Conservation (phyloP, 2,888 invertebrate species). For the Tromatobia lineatoria region DNA sequence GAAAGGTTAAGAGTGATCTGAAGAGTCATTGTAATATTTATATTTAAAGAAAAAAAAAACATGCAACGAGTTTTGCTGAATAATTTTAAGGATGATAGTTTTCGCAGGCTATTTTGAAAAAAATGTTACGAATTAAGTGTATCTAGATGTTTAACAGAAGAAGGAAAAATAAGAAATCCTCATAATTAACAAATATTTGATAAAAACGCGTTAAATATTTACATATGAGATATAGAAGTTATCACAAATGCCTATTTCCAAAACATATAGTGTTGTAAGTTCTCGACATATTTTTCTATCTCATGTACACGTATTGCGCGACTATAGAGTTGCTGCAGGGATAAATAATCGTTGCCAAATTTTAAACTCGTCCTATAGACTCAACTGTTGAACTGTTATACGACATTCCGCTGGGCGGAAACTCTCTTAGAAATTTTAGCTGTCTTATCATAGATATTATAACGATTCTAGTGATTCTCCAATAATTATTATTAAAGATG, state of each 20-base stretch:
- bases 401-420: slow-evolving; percentile 49
- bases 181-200: slow-evolving; percentile 10
- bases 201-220: slow-evolving; percentile 24
- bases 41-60: not conserved
- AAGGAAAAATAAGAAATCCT: slow-evolving; percentile 8
- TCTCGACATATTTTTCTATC: slow-evolving; percentile 56
- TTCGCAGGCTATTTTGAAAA: not conserved
- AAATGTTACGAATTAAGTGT: not conserved
- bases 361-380: not conserved
- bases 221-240: slow-evolving; percentile 28
- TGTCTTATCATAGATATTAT: slow-evolving; percentile 7
- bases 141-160: slow-evolving; percentile 5
- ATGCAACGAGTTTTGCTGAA: slow-evolving; percentile 7
- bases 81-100: slow-evolving; percentile 9
- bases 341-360: slow-evolving; percentile 1
- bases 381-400: slow-evolving; percentile 19
- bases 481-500: slow-evolving; percentile 44
- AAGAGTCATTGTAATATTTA: slow-evolving; percentile 17
- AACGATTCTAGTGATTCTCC: slow-evolving; percentile 19
- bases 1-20: not conserved
- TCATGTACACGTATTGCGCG: slow-evolving; percentile 28
- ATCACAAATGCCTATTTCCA: slow-evolving; percentile 21
- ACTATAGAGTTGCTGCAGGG: not conserved
- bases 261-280: not conserved
- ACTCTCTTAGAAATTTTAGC: not conserved